phyloP scores from a whole-genome alignment of 2,113 vertebrate genomes.

The Chaetura pelagica region DNA sequence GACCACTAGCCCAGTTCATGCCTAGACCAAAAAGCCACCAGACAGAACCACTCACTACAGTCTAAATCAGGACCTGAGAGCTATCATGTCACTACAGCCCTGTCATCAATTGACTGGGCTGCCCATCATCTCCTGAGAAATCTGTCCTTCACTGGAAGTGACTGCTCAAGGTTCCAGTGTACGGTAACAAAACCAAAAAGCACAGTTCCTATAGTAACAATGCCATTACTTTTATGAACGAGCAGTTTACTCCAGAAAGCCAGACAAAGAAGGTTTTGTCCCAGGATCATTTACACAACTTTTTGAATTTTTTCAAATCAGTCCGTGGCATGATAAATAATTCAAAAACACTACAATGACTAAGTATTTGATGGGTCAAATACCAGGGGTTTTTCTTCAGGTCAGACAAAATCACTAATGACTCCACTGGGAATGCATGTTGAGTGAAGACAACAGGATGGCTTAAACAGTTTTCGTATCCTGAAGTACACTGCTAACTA shows the following conservation, averaged over 20 bases:
- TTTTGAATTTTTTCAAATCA: background rate
- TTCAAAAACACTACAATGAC: background rate
- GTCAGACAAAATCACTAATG: background rate
- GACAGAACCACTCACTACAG: background rate
- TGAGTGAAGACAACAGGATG: background rate
- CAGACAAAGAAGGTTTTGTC: background rate
- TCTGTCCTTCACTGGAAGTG: background rate
- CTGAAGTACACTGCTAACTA: background rate
- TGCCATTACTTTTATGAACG: background rate
- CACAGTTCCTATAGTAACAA: background rate
- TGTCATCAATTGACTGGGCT: background rate
- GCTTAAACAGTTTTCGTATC: background rate
- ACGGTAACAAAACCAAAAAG: background rate
- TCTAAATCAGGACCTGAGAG: background rate
- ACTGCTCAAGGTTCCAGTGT: background rate
- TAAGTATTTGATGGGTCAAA: background rate
- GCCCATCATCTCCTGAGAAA: background rate
- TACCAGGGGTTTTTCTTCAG: background rate
- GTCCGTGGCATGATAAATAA: background rate
- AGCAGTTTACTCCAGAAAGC: background rate
- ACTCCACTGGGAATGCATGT: background rate
- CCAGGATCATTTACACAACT: background rate
- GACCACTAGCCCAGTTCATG: background rate
- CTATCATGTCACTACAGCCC: background rate
- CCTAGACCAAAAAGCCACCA: background rate